A percentile compares a stretch with the other conserved stretches of the same genome.
Conservation (phyloP, 2,797 vertebrate species). For the Epinephelus malabaricus region DNA sequence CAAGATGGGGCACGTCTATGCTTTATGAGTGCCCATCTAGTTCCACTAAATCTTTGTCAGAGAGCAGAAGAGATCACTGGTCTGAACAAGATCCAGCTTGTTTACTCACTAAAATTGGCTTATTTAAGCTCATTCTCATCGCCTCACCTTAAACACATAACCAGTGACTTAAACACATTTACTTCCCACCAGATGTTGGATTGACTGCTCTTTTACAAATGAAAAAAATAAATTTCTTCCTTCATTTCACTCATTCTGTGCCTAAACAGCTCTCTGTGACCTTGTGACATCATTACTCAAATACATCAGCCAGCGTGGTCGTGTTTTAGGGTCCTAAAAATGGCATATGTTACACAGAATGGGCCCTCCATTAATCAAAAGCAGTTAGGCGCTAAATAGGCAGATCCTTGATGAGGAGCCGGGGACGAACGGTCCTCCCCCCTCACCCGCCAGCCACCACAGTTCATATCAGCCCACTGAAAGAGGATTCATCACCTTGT, state of each 20-base stretch:
- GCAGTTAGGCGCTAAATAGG: slow-evolving; percentile 89
- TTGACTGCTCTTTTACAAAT: slow-evolving; percentile 38
- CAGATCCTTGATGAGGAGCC: slow-evolving; percentile 82
- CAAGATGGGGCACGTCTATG: too few relatives aligned
- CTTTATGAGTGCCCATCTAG: too few relatives aligned
- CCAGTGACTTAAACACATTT: slow-evolving; percentile 62
- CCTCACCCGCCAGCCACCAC: slow-evolving; percentile 30
- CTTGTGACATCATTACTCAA: slow-evolving; percentile 84
- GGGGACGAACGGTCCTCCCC: slow-evolving; percentile 44
- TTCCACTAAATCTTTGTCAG: background rate
- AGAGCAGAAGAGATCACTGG: background rate
- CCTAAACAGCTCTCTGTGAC: slow-evolving; percentile 78
- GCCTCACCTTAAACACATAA: slow-evolving; percentile 41
- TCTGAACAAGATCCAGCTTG: background rate
- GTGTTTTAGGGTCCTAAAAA: slow-evolving; percentile 77
- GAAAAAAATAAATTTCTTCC: slow-evolving; percentile 58
- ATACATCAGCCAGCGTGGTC: slow-evolving; percentile 78
- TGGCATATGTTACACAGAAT: slow-evolving; percentile 87
- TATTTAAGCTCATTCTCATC: background rate
- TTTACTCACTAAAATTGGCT: background rate
- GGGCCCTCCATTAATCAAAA: slow-evolving; percentile 90
- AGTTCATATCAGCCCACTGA: slow-evolving; percentile 77
- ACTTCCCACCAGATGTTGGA: slow-evolving; percentile 57
- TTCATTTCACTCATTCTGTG: slow-evolving; percentile 75
- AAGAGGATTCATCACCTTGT: slow-evolving; percentile 86